A percentile compares a stretch with the other conserved stretches of the same genome.
Evolutionary conservation across 1,140 invertebrate genomes (phyloP).

Genomic region (Pseudomyrmex gracilis): DNA sequence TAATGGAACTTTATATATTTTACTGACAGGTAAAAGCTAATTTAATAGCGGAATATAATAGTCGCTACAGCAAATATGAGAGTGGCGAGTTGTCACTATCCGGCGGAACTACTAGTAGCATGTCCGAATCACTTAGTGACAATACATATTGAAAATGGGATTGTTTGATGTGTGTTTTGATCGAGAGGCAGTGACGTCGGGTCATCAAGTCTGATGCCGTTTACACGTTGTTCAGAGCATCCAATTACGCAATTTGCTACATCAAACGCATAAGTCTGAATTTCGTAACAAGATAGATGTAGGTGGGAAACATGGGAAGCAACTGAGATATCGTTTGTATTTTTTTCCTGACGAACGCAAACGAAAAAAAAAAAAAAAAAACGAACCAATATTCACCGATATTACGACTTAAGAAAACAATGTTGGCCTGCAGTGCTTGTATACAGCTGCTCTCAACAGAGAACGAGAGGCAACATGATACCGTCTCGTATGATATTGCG

Average conservation of each 20-base stretch:
- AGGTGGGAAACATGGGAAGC: not conserved
- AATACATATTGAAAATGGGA: conserved; percentile 77
- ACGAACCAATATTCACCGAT: conserved; percentile 11
- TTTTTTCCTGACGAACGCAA: no score
- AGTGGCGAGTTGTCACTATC: conserved; percentile 81
- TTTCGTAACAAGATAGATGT: conserved; percentile 10
- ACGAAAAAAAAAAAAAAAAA: not conserved
- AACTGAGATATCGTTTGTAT: no score
- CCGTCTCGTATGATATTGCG: not conserved
- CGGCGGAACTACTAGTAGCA: conserved; percentile 74
- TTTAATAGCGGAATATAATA: conserved; percentile 81
- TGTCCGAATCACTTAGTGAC: conserved; percentile 79
- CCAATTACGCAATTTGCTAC: conserved; percentile 3
- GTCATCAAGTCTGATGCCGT: conserved; percentile 8
- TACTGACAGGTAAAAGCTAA: conserved; percentile 75
- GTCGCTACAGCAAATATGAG: conserved; percentile 82
- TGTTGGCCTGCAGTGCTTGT: conserved; percentile 6
- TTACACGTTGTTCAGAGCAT: conserved; percentile 6
- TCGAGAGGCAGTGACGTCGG: not conserved
- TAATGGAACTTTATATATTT: conserved; percentile 2
- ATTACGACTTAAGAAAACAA: conserved; percentile 18
- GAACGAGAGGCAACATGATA: conserved; percentile 1
- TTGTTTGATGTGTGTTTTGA: conserved; percentile 47
- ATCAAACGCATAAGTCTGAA: not conserved
- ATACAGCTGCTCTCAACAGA: conserved; percentile 11